Evolutionary conservation across 2,888 invertebrate genomes (phyloP), one percentile per base, ranked within the genome.

Genomic region (Scaptomyza tumidula): DNA sequence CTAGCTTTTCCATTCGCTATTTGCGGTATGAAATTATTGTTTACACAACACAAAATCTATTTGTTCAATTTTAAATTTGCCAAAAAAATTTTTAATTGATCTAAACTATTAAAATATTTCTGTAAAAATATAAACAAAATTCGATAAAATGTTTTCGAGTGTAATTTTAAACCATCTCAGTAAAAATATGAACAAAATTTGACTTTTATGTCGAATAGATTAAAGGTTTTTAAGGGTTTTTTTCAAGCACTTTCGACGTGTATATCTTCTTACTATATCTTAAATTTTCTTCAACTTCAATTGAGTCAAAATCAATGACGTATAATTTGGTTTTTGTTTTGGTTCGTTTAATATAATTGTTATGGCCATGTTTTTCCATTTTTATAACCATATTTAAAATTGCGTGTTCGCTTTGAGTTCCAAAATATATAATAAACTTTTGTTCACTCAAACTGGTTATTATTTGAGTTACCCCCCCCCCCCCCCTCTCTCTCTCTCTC

Each of bases 221-320:
- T 5, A 2, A 24, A 24, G 1, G 24, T 24, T 24, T 24, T 24
- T 19, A 2, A 24, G 3, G 24, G 24, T 24, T 24, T 10, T 1
- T 33, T 19, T 24, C 24, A 24, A 24, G 24, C 3, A 24, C 24
- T 24, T 24, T 24, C 24, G 3, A 24, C 24, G 1, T 24, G 24
- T 19, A 19, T 19, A 19, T 19, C 19, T 19, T 19, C 19, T 19
- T 19, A 19, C 19, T 19, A 19, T 19, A 19, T 19, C 19, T 19
- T 19, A 19, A 19, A 19, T 43, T 41, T 5, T 31, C n/a, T 43
- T 43, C 2, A 7, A 19, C 10, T 55, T 46, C 11, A 1, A 53
- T 48, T 4, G 2, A 50, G 43, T 44, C n/a, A 65, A 56, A 65
- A 60, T 56, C 43, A 50, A 24, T 59, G 31, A 64, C 50, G 31